These are phyloP conservation scores for Hafferia zeledoni DNA, from an alignment of 2,797 vertebrate species.

Conservation along the genomic window DNA sequence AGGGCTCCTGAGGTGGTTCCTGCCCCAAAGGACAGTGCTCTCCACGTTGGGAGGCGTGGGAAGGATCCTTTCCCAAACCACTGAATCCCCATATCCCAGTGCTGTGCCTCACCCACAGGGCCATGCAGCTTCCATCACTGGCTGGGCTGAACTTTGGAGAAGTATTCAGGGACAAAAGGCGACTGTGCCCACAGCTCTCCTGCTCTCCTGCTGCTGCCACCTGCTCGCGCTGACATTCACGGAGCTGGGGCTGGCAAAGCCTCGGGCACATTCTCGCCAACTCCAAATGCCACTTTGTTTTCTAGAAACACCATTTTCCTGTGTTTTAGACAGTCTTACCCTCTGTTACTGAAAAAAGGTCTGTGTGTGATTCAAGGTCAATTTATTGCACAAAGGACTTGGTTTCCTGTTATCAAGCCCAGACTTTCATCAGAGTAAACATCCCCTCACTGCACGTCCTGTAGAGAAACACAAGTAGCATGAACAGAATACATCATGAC, in stretches of 20 bases:
- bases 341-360: slow-evolving; percentile 64
- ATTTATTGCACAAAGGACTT: slow-evolving; percentile 25
- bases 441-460: slow-evolving; percentile 10
- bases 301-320: slow-evolving; percentile 52
- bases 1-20: background rate
- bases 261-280: slow-evolving; percentile 28
- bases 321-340: slow-evolving; percentile 42
- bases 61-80: background rate
- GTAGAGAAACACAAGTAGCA: slow-evolving; percentile 30
- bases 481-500: background rate
- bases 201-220: slow-evolving; percentile 9
- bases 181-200: background rate
- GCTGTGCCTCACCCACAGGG: background rate
- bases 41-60: rapidly evolving
- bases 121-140: background rate
- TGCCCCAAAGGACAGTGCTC: background rate
- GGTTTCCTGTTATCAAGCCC: slow-evolving; percentile 74
- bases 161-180: slow-evolving; percentile 34
- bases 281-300: slow-evolving; percentile 59
- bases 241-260: slow-evolving; percentile 34
- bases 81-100: background rate
- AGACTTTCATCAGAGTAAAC: slow-evolving; percentile 61
- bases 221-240: slow-evolving; percentile 57
- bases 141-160: background rate
- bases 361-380: slow-evolving; percentile 53